Evolutionary conservation across 2,888 invertebrate species (phyloP).

Genomic region (Aphidoletes aphidimyza): DNA sequence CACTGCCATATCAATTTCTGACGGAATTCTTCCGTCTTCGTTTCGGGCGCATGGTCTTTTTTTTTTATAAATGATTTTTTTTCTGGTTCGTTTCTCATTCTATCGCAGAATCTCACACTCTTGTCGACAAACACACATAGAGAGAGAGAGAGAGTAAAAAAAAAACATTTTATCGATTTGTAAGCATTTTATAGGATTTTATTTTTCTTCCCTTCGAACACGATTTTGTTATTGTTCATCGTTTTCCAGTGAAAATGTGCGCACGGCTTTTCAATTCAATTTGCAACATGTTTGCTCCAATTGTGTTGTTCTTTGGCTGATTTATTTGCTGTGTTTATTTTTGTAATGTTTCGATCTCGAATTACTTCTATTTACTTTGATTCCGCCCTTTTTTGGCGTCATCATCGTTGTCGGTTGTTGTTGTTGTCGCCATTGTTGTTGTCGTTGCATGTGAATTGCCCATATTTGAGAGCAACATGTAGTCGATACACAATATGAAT

Average conservation of each 20-base stretch:
- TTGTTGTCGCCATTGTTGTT: background rate
- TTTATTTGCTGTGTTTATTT: conserved; percentile 41
- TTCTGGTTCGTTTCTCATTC: background rate
- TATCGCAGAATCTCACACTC: background rate
- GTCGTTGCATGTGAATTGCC: background rate
- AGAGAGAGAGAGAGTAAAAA: too few species aligned
- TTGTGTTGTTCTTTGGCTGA: conserved; percentile 22
- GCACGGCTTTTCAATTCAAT: conserved; percentile 32
- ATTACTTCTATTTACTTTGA: conserved; percentile 20
- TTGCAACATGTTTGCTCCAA: conserved; percentile 33
- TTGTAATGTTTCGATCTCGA: conserved; percentile 3
- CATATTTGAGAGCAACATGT: background rate
- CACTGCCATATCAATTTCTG: conserved; percentile 29
- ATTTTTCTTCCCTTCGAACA: background rate
- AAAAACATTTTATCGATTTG: conserved; percentile 49
- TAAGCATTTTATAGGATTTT: background rate
- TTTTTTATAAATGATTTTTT: conserved; percentile 31
- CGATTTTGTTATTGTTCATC: background rate
- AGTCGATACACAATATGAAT: background rate
- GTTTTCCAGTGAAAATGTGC: background rate
- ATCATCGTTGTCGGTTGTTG: too few species aligned
- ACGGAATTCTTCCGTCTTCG: background rate
- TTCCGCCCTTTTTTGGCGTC: background rate
- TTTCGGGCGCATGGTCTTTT: background rate
- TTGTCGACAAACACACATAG: background rate